Conservation (phyloP, 2,797 vertebrate genomes). For the Phalloptychus januarius region DNA sequence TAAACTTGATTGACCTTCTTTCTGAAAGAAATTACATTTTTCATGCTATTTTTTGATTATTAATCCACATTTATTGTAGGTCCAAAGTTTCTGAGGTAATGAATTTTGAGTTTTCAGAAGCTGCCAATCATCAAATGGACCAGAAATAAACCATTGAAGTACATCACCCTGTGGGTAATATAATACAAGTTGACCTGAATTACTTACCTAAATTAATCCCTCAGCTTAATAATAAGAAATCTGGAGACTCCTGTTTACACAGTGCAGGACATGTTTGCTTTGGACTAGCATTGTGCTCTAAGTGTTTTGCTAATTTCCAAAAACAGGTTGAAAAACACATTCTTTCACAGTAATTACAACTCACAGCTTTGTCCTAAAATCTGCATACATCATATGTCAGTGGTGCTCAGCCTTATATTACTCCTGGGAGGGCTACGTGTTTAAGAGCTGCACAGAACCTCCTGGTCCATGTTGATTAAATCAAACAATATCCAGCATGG, state of each 20-base stretch:
- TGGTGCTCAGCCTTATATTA: constrained; percentile 69
- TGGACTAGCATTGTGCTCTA: constrained; percentile 31
- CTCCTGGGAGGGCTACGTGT: constrained; percentile 69
- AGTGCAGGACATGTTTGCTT: constrained; percentile 8
- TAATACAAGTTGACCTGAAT: neutral
- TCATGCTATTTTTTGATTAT: neutral
- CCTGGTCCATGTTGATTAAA: constrained; percentile 71
- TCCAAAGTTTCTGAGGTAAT: neutral
- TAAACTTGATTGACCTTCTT: neutral
- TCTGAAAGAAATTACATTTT: neutral
- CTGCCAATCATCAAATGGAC: neutral
- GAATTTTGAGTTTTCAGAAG: neutral
- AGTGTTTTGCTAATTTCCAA: constrained; percentile 36
- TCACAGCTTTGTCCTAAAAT: constrained; percentile 61
- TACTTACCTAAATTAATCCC: neutral
- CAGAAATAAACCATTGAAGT: neutral
- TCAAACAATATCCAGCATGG: constrained; percentile 72
- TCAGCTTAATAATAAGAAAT: neutral
- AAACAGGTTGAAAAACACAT: constrained; percentile 38
- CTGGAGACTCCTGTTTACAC: neutral
- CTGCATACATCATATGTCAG: constrained; percentile 72
- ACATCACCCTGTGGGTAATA: neutral
- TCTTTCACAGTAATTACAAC: constrained; percentile 56
- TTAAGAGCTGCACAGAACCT: constrained; percentile 60
- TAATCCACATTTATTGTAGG: neutral